A percentile compares a stretch with the other conserved stretches of the same genome.
Conservation (phyloP, 2,113 vertebrate species). For the Sphaerodactylus townsendi region DNA sequence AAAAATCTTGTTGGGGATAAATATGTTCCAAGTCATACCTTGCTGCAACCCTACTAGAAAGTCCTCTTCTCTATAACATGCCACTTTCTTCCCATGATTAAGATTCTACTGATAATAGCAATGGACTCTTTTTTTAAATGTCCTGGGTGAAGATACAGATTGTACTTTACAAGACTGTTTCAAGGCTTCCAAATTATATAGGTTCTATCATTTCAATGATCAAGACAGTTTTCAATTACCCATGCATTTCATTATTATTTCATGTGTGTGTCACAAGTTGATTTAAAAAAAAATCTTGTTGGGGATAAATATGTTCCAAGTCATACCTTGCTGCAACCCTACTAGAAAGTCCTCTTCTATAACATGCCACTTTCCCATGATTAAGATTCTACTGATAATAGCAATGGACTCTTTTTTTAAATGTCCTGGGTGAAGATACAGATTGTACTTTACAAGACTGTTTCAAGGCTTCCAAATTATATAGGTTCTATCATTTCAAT, state of each 20-base stretch:
- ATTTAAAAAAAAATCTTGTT: too few species aligned
- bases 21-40: too few species aligned
- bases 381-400: constrained; percentile 73
- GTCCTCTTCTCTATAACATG: not conserved
- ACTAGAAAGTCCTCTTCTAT: too few species aligned
- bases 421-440: constrained; percentile 79
- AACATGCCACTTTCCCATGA: constrained; percentile 70
- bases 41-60: too few species aligned
- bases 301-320: too few species aligned
- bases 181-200: constrained; percentile 48
- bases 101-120: constrained; percentile 71
- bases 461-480: constrained; percentile 41
- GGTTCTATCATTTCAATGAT: constrained; percentile 53
- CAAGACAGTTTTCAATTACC: constrained; percentile 65
- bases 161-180: constrained; percentile 56
- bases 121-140: constrained; percentile 79
- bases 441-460: constrained; percentile 66
- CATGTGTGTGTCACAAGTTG: too few species aligned
- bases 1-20: too few species aligned
- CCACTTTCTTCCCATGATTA: constrained; percentile 75
- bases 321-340: too few species aligned
- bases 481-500: constrained; percentile 49
- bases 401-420: constrained; percentile 79
- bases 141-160: constrained; percentile 80
- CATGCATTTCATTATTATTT: constrained; percentile 65